Base-by-base conservation (phyloP, 92 coral and sea anemone genomes). In the Actinernus sp. region DNA sequence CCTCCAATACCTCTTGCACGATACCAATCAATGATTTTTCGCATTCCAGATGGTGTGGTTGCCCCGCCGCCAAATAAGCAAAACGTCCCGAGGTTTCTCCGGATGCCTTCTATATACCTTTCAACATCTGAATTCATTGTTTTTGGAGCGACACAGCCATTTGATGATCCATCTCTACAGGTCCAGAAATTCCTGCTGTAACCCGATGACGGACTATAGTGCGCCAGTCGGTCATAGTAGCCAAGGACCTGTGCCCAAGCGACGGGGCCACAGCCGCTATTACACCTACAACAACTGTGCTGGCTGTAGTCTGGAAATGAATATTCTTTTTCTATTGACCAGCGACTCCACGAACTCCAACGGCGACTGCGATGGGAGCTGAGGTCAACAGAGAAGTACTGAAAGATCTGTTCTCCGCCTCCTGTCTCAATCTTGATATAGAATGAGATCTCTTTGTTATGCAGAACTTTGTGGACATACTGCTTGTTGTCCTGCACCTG, bases 41-140 rank as follows among this genome's bases (percentile, higher is more conserved):
- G 33, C 72, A 64, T 64, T 31, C 55, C 58, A 1, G 4, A 28
- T 11, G 72, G 72, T 22, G 27, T 64, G 58, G 72, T 64, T 31
- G 59, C 58, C 8, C 72, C 72, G 44, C 72, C 72, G 27, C 71
- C 59, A 30, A 64, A 48, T 2, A 64, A 33, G 25, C 71, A 64
- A 24, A 31, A 48, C 31, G 71, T 64, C 0, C 58, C 48, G 9
- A 64, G 71, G 16, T 49, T 33, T 0, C 31, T 64, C 2, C 58
- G 56, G 38, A 64, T 48, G 9, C 57, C 71, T 3, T 26, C 10
- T 1, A 64, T 19, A 58, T 64, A 64, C 28, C 10, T 33, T 31
- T 24, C 12, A 1, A 34, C 71, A 1, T 4, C 20, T 16, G 18
- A 6, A n/a, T 30, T 1, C 43, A 46, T n/a, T 6, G 0, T 5